Evolutionary conservation across 2,113 vertebrate genomes (phyloP).

Genomic region (Hypocryptadius cinnamomeus): DNA sequence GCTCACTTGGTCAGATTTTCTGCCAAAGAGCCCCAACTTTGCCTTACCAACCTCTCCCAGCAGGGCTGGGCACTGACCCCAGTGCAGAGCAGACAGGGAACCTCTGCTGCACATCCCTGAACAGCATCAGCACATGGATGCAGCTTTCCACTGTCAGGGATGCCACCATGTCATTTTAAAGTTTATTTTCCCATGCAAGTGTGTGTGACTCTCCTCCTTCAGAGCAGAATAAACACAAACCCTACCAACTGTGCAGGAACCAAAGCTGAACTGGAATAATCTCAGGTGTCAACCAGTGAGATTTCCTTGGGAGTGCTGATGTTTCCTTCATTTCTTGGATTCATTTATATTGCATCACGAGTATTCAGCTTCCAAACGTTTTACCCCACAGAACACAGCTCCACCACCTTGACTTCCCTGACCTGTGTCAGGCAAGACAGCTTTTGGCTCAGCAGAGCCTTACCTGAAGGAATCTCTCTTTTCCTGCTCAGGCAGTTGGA

Average conservation of each 20-base stretch:
- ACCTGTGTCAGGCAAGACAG: background rate
- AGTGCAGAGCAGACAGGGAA: background rate
- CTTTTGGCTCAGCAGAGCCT: background rate
- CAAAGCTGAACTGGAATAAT: background rate
- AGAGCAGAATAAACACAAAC: background rate
- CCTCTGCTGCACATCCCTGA: background rate
- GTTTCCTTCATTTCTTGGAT: background rate
- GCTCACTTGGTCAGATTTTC: background rate
- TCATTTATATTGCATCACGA: background rate
- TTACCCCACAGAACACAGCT: background rate
- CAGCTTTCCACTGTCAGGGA: background rate
- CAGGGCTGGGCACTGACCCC: background rate
- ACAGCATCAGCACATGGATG: rapidly evolving
- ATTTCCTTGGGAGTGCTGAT: background rate
- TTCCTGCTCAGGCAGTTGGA: background rate
- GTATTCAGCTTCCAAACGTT: background rate
- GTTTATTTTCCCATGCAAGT: background rate
- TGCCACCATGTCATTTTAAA: background rate
- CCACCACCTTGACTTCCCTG: background rate
- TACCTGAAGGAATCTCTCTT: background rate
- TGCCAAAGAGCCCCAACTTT: background rate
- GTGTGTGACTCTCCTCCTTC: background rate
- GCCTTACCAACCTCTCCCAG: background rate
- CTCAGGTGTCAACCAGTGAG: background rate
- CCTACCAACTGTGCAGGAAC: background rate